These are phyloP conservation scores for Bombus fervidus DNA, from an alignment of 1,140 invertebrate species.

Conservation along the genomic window DNA sequence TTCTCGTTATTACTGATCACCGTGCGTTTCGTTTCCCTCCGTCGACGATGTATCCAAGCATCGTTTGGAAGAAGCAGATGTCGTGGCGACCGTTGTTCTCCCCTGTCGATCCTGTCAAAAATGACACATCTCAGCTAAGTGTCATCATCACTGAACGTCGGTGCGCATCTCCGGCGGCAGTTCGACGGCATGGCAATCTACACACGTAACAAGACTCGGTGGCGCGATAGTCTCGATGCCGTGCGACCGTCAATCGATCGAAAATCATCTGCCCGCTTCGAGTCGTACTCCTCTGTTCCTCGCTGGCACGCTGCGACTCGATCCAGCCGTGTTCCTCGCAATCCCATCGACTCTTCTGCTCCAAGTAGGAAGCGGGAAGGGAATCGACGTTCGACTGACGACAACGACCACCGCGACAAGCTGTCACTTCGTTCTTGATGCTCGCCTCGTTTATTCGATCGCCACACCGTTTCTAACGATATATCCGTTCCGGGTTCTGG, in stretches of 20 bases:
- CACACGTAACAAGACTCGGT: slow-evolving; percentile 34
- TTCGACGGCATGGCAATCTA: slow-evolving; percentile 40
- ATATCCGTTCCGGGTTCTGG: slow-evolving; percentile 22
- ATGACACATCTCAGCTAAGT: slow-evolving; percentile 36
- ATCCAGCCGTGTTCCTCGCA: slow-evolving; percentile 6
- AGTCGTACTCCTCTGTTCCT: background rate
- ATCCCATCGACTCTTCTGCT: slow-evolving; percentile 26
- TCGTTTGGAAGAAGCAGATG: slow-evolving; percentile 31
- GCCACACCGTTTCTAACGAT: slow-evolving; percentile 17
- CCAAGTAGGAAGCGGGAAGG: background rate
- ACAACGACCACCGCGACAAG: background rate
- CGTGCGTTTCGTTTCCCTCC: slow-evolving; percentile 1
- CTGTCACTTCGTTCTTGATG: background rate
- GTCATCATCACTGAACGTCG: slow-evolving; percentile 34
- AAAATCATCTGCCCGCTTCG: slow-evolving; percentile 36
- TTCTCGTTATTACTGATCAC: slow-evolving; percentile 21
- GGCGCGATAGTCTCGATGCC: slow-evolving; percentile 46
- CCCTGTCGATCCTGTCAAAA: background rate
- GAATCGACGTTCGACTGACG: background rate
- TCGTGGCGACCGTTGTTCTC: slow-evolving; percentile 17
- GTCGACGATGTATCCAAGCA: slow-evolving; percentile 6
- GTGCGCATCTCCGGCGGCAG: slow-evolving; percentile 42
- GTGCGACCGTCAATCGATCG: slow-evolving; percentile 42
- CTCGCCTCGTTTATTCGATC: background rate
- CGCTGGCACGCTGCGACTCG: slow-evolving; percentile 32